Evolutionary conservation across 1,140 invertebrate species (phyloP).

Genomic region (Trichomalopsis sarcophagae): DNA sequence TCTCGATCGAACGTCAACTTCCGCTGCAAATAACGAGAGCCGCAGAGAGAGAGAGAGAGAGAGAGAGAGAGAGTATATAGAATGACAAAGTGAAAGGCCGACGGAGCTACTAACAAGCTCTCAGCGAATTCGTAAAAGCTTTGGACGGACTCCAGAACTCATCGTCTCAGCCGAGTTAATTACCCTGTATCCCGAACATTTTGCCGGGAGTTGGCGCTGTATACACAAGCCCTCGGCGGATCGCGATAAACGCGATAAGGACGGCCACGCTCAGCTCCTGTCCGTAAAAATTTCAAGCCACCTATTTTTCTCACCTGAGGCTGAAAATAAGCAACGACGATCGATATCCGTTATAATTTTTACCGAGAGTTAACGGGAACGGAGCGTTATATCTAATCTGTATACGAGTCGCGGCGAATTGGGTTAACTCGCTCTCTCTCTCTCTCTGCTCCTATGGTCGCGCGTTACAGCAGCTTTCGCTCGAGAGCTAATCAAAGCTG

Average conservation of each 20-base stretch:
- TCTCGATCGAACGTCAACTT: background rate
- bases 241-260: slow-evolving; percentile 17
- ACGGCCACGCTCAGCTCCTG: background rate
- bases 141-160: slow-evolving; percentile 62
- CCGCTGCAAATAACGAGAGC: background rate
- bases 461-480: background rate
- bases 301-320: background rate
- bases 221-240: background rate
- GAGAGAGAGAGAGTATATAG: background rate
- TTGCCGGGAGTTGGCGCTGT: background rate
- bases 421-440: background rate
- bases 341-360: too few species aligned
- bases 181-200: slow-evolving; percentile 48
- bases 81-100: background rate
- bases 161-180: slow-evolving; percentile 61
- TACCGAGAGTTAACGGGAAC: background rate
- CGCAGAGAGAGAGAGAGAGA: too few species aligned
- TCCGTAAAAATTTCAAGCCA: background rate
- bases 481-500: slow-evolving; percentile 14
- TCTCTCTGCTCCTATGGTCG: background rate
- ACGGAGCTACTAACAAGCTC: background rate
- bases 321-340: background rate
- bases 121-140: background rate
- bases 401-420: background rate
- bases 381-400: background rate